A percentile compares a stretch with the other conserved stretches of the same genome.
Conservation (phyloP, 2,113 vertebrate species). For the Cariama cristata region DNA sequence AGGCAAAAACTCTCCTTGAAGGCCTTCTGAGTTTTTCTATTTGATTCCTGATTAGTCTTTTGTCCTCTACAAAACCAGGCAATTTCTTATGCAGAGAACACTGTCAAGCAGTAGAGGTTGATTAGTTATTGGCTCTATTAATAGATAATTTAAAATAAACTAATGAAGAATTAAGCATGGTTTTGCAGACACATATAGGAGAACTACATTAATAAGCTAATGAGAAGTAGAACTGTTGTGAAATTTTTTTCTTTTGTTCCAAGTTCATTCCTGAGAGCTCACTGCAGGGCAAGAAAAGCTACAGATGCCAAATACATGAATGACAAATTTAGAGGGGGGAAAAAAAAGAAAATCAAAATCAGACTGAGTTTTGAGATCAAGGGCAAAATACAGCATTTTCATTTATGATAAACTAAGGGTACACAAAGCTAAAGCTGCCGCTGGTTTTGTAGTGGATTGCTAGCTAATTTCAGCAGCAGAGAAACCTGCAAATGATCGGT, state of each 20-base stretch:
- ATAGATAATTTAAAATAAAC: slow-evolving; percentile 58
- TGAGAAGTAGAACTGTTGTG: slow-evolving; percentile 17
- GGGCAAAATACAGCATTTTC: slow-evolving; percentile 47
- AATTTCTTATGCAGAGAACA: slow-evolving; percentile 48
- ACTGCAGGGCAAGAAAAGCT: neutral
- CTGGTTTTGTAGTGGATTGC: slow-evolving; percentile 1
- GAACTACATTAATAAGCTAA: slow-evolving; percentile 41
- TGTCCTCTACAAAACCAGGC: slow-evolving; percentile 57
- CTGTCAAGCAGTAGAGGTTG: neutral
- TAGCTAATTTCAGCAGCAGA: slow-evolving; percentile 54
- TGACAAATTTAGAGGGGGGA: neutral
- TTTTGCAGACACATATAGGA: slow-evolving; percentile 46
- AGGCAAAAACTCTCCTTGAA: slow-evolving; percentile 25
- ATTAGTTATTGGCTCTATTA: slow-evolving; percentile 50
- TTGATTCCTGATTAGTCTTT: slow-evolving; percentile 58
- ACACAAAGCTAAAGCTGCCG: slow-evolving; percentile 24
- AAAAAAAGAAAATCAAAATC: slow-evolving; percentile 26
- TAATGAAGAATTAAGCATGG: slow-evolving; percentile 48
- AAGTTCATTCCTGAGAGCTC: slow-evolving; percentile 30
- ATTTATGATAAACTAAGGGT: neutral
- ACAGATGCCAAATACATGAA: neutral
- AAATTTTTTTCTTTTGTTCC: slow-evolving; percentile 54
- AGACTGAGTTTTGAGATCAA: neutral
- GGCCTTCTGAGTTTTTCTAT: neutral
- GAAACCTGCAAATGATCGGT: neutral